A percentile compares a stretch with the other conserved stretches of the same genome.
These are phyloP conservation scores for Phataginus tricuspis DNA, from an alignment of 2,797 vertebrate genomes.

Conservation along the genomic window DNA sequence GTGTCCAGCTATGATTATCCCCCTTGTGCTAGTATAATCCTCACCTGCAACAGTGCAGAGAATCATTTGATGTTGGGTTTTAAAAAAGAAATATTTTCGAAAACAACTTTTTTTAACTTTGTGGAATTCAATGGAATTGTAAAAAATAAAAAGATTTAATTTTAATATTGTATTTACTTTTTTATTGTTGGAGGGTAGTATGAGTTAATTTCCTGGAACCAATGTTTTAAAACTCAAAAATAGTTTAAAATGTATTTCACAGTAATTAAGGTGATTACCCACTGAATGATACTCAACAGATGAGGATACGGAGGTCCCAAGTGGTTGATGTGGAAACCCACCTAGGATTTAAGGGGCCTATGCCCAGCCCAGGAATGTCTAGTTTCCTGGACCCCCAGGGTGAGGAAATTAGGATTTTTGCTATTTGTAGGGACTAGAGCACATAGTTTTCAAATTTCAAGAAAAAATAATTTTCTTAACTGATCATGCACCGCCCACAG, in stretches of 20 bases:
- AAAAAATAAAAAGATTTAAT: background rate
- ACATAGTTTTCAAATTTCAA: background rate
- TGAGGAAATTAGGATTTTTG: background rate
- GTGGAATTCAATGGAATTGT: background rate
- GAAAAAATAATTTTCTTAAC: background rate
- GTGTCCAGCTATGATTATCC: background rate
- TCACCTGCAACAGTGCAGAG: background rate
- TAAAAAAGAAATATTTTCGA: background rate
- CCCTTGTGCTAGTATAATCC: background rate
- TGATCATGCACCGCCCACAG: accelerated
- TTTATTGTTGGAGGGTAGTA: background rate
- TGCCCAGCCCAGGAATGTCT: background rate
- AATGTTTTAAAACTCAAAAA: background rate
- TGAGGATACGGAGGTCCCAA: background rate
- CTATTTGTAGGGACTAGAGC: background rate
- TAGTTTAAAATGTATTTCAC: background rate
- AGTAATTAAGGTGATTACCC: background rate
- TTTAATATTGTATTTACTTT: background rate
- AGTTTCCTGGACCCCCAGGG: background rate
- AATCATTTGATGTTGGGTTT: background rate
- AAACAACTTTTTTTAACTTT: background rate
- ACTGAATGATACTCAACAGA: background rate
- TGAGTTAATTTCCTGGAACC: background rate
- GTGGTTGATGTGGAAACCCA: background rate
- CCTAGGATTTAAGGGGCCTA: background rate